Base-by-base conservation (phyloP, 2,797 vertebrate species). In the Myripristis jacobus region DNA sequence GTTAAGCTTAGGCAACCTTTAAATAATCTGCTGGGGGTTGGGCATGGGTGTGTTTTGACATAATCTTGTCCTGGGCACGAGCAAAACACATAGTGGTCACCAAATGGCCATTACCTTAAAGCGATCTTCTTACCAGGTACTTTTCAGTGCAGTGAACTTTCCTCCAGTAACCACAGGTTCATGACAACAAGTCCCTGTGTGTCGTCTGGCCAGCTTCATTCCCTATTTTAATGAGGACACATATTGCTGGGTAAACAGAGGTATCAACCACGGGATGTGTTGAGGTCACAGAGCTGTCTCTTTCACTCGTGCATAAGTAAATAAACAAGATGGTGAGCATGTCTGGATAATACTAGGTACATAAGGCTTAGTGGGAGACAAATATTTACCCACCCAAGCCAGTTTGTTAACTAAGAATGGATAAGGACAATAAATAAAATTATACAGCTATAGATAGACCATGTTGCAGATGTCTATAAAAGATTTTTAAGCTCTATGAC, bases 191-290 rank as follows among this genome's bases (percentile, higher is more conserved):
- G 65, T 44, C 65, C 53, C 67, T 21, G 56, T 67, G 67, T 76
- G 75, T 76, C 67, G 63, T 80, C 61, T 57, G 18, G 59, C 55
- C 77, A 87, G 80, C 82, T 87, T 79, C 74, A 70, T 84, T 68
- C 62, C 61, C 22, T 5, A 59, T 81, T 89, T 89, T 89, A 87
- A 91, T 83, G 83, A 88, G 79, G 67, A 84, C 83, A 80, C 34
- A 29, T 79, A 83, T 71, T 75, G 59, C 78, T 81, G 6, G 3
- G 83, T 83, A 86, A 87, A 89, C 84, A 90, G 61, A 79, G 38
- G 70, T 75, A 63, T 72, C 47, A 78, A 78, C 60, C 62, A 69
- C 58, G 83, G 83, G 83, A 87, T 73, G 71, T 64, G 61, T 66
- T 65, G 50, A 69, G 59, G 69, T 75, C 44, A 73, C 27, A 65